Evolutionary conservation across 2,888 invertebrate genomes (phyloP).

Genomic region (Fragum sueziense): DNA sequence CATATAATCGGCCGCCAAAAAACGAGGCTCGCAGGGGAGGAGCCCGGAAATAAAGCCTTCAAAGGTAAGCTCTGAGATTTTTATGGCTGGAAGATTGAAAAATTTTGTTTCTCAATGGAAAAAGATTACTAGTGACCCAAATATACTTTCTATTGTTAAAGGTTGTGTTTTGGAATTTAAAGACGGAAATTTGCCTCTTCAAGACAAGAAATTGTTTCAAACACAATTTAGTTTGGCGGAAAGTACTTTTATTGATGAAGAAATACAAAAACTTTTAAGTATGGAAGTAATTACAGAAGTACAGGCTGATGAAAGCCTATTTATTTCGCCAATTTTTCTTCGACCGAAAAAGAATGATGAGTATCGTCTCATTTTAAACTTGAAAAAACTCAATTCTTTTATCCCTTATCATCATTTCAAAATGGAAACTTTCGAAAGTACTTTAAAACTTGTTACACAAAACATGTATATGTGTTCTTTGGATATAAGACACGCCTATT

Average conservation of each 20-base stretch:
- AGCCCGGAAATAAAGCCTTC: not conserved
- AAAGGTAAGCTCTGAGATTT: not conserved
- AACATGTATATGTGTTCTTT: constrained; percentile 12
- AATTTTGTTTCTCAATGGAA: constrained; percentile 3
- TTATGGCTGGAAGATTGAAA: constrained; percentile 2
- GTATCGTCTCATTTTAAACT: constrained; percentile 38
- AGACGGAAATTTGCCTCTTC: not conserved
- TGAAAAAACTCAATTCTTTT: constrained; percentile 28
- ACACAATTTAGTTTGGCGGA: constrained; percentile 14
- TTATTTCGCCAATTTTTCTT: constrained; percentile 45
- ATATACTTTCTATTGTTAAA: not conserved
- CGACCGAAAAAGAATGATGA: constrained; percentile 29
- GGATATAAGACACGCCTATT: constrained; percentile 30
- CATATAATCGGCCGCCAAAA: not conserved
- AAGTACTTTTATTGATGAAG: constrained; percentile 12
- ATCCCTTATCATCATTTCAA: constrained; percentile 40
- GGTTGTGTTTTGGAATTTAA: not conserved
- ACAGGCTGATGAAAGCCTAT: constrained; percentile 13
- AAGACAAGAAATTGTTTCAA: not conserved
- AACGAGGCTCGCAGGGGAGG: not conserved
- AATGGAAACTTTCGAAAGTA: constrained; percentile 36
- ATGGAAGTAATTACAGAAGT: constrained; percentile 19
- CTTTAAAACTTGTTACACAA: constrained; percentile 9
- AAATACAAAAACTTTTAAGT: constrained; percentile 28
- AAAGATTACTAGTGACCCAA: not conserved